Percentiles rank a stretch among this genome's conserved stretches.
Evolutionary conservation across 35 echinoderm and acorn worm genomes (phyloP).

Genomic region (Apostichopus japonicus): DNA sequence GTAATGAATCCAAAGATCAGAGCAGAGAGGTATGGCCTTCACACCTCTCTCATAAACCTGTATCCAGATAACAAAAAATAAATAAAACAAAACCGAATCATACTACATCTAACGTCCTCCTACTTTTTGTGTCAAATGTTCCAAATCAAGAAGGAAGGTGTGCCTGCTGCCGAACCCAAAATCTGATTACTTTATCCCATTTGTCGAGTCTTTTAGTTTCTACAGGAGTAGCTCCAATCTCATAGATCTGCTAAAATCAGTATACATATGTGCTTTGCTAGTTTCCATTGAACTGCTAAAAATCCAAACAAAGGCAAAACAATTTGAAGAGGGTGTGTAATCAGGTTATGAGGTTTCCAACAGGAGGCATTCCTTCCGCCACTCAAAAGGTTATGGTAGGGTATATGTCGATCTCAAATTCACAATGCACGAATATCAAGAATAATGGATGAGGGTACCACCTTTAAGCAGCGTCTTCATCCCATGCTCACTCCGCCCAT

Average conservation of each 20-base stretch:
- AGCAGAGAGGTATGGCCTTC: slow-evolving; percentile 75
- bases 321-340: no score
- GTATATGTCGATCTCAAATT: neutral
- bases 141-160: neutral
- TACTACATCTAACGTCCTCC: neutral
- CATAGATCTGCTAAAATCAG: neutral
- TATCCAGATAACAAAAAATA: neutral
- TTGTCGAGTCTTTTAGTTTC: neutral
- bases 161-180: slow-evolving; percentile 1
- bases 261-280: no score
- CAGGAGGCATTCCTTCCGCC: neutral
- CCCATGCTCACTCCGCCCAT: slow-evolving; percentile 31
- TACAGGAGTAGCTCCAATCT: neutral
- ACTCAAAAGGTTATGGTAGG: neutral
- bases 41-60: slow-evolving; percentile 89
- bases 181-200: neutral
- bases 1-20: slow-evolving; percentile 94
- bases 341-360: no score
- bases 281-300: no score
- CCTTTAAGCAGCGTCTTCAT: slow-evolving; percentile 51
- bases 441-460: slow-evolving; percentile 55
- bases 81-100: neutral
- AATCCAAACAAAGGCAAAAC: no score
- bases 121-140: neutral
- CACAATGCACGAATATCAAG: slow-evolving; percentile 48